Evolutionary conservation across 1,140 invertebrate species (phyloP).

Genomic region (Dufourea novaeangliae): DNA sequence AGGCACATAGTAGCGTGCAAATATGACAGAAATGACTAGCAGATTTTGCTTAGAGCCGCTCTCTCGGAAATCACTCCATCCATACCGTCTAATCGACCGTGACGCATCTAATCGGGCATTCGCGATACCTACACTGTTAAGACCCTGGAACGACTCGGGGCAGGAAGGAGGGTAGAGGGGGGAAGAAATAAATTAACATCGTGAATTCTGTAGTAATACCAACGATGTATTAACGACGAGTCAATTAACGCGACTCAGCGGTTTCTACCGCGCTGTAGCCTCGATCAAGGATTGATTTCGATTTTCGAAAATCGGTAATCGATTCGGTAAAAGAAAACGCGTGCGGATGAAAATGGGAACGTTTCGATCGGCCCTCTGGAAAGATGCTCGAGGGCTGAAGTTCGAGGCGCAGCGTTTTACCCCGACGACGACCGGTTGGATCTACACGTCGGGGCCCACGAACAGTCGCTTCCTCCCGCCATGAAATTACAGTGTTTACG

Average conservation of each 20-base stretch:
- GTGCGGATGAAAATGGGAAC: background rate
- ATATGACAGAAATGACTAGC: conserved; percentile 55
- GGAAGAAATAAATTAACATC: conserved; percentile 54
- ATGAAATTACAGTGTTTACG: conserved; percentile 73
- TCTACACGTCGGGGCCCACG: background rate
- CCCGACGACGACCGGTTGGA: background rate
- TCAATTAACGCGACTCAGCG: conserved; percentile 41
- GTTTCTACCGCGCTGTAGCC: background rate
- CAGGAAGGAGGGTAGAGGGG: too few species aligned
- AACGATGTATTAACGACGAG: conserved; percentile 45
- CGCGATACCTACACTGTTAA: conserved; percentile 53
- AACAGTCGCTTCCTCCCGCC: conserved; percentile 51
- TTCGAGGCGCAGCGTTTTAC: background rate
- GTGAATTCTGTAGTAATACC: conserved; percentile 3
- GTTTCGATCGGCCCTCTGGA: background rate
- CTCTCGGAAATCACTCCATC: conserved; percentile 50
- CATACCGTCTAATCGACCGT: conserved; percentile 57
- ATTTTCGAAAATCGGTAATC: background rate
- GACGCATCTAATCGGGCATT: conserved; percentile 63
- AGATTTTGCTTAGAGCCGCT: conserved; percentile 49
- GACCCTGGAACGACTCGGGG: conserved; percentile 1
- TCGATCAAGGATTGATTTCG: background rate
- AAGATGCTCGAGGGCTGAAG: background rate
- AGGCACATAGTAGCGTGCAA: conserved; percentile 24
- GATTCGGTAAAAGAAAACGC: background rate